Percentiles rank a stretch among this genome's conserved stretches.
These are phyloP conservation scores for Rissa tridactyla DNA, from an alignment of 2,113 vertebrate species.

Conservation along the genomic window DNA sequence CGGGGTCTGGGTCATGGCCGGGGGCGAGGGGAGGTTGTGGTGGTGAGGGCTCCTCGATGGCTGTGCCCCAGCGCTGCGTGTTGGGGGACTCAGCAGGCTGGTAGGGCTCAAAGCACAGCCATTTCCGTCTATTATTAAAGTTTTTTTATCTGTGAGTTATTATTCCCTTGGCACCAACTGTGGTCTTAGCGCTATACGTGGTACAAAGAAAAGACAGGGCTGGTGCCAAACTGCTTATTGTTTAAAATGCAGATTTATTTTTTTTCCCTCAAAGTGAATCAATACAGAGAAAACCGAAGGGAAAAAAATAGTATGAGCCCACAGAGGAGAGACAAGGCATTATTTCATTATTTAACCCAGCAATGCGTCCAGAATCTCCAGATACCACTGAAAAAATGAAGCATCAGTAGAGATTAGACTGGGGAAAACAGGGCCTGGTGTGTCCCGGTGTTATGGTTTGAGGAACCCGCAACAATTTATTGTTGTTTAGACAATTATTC, in stretches of 20 bases:
- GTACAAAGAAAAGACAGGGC: not conserved
- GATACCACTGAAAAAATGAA: not conserved
- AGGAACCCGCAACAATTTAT: not conserved
- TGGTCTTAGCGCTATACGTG: not conserved
- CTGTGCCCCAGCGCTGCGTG: not conserved
- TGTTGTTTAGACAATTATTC: not conserved
- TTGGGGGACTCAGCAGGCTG: not conserved
- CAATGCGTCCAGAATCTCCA: not conserved
- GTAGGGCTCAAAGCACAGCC: not conserved
- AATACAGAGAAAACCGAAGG: not conserved
- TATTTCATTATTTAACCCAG: not conserved
- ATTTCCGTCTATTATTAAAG: not conserved
- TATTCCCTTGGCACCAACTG: not conserved
- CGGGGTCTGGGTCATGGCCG: rapidly evolving
- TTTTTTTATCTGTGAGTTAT: not conserved
- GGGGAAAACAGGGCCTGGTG: not conserved
- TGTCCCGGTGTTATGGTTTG: not conserved
- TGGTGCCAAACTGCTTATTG: not conserved
- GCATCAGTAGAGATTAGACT: not conserved
- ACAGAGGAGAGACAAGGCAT: not conserved
- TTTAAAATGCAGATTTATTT: not conserved
- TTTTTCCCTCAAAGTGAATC: not conserved
- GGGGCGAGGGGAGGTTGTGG: not conserved
- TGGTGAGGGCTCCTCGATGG: rapidly evolving
- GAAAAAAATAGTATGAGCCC: not conserved